Evolutionary conservation across 2,888 invertebrate species (phyloP), one percentile per base, ranked within the genome.

Genomic region (Leptinotarsa peninsularis): DNA sequence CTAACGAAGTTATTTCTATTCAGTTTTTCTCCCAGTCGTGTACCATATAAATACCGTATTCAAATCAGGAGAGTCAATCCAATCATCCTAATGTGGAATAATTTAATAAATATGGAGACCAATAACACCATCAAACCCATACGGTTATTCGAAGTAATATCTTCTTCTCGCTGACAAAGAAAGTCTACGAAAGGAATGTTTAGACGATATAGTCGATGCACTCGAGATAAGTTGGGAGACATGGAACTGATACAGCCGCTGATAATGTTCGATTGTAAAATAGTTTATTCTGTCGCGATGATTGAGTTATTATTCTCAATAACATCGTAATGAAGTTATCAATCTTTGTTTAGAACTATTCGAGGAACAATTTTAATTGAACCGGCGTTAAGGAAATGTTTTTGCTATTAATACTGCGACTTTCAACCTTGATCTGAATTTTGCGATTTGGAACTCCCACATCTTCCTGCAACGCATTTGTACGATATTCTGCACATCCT

Each of bases 101-200:
- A 74, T 74, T 74, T 74, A 71, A 66, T 74, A 67, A 70, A 70
- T 69, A 69, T 69, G 56, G 56, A 33, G 69, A 69, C 69, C 69
- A 56, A 69, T 69, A 49, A 58, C 18, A 18, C 43, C 70, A 68
- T 68, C 68, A 68, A 54, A 52, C 21, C 66, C 27, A 70, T 73
- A 72, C 69, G 68, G 66, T 66, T 72, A 72, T 72, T 43, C 69
- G 10, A 43, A 43, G 68, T 71, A 72, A 75, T 72, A 67, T 68
- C 60, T 66, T 63, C 54, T 70, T 67, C 60, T 67, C 67, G 60
- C 66, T 52, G 66, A 76, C 76, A 73, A 76, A 76, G 76, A 72
- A 70, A 70, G 76, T 73, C 76, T 73, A 60, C 18, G 70, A 68
- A 71, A 76, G 66, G 72, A 76, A 76, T 73, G 72, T 76, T 60